Evolutionary conservation across 1,140 invertebrate species (phyloP), one percentile per base, ranked within the genome.

Genomic region (Drusus annulatus): DNA sequence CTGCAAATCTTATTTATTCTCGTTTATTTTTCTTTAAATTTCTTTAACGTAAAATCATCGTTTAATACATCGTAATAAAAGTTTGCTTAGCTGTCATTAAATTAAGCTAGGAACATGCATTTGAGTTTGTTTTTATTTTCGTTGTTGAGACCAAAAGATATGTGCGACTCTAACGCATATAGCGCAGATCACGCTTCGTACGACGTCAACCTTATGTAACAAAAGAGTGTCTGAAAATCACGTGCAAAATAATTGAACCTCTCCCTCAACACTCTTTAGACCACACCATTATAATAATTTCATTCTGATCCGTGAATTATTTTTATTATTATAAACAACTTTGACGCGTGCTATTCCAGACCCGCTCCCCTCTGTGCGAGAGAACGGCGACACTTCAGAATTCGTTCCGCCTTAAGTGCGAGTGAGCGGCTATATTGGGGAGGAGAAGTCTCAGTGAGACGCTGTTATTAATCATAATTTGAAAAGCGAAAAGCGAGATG

Each of bases 391-490:
- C 25, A 71, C 23, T n/a, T 5, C 15, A 51, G 5, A 5, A 15
- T 58, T 16, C 15, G 8, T 2, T 6, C 52, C 25, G 19, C 19
- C 17, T 21, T 21, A 13, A 71, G 63, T 23, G 76, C 50, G 71
- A 80, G 56, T 13, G 77, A 25, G 63, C 71, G 10, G 21, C 56
- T 6, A 8, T 13, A 15, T 19, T n/a, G 76, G 69, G 75, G 56
- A 80, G 65, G 23, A 54, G 62, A n/a, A 28, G 74, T 63, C 69
- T 54, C 82, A 71, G 69, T 74, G 78, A 79, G 80, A 79, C 80
- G 73, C 76, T 81, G 80, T 83, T 83, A 83, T 83, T 83, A 83
- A 83, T 83, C 82, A 83, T 83, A 83, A 83, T 83, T 83, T 83
- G 82, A 83, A 83, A 80, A 83, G 82, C 73, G 82, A 80, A 78